Evolutionary conservation across 1,140 invertebrate genomes (phyloP), one percentile per base, ranked within the genome.

Genomic region (Ips nitidus): DNA sequence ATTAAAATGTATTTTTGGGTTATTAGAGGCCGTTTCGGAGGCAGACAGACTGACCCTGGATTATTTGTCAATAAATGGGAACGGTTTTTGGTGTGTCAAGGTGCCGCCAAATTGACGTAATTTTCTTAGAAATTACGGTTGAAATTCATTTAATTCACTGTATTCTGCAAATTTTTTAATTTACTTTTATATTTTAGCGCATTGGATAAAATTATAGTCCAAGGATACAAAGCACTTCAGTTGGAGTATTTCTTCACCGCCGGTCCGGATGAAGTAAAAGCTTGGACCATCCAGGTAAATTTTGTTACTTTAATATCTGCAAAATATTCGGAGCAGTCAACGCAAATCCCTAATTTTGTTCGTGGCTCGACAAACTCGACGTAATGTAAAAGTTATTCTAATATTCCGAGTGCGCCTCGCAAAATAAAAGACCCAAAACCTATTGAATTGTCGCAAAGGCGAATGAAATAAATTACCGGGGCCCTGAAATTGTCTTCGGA

Each of bases 171-270:
- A 3, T 50, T 50, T 50, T 45, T 50, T 50, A 8, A 22, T 50
- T 6, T 50, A 50, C 45, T 38, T 57, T 58, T 69, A 67, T 73
- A 59, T 72, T 74, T 53, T 61, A 95, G 94, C 82, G 89, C 92
- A 43, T 83, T 99, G 75, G 95, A 98, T 73, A 99, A 99, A 83
- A 99, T 99, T 70, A 98, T 99, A 73, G 85, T 97, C 0, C 94
- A 93, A 78, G 98, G 98, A 55, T 99, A 99, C 84, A 98, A 97
- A 80, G 91, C 95, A 2, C 83, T 99, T 38, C 93, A 97, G 75
- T 82, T 98, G 56, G 91, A 94, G 77, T 99, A 99, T 80, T 99
- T 99, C 86, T 99, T 99, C 82, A 99, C 98, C 3, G 85, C 90
- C 39, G 98, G 98, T 6, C 87, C 91, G 59, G 98, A 99, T 83